These are phyloP conservation scores for Drosophila nr. perissopoda DNA, from an alignment of 2,888 invertebrate species.

Conservation along the genomic window DNA sequence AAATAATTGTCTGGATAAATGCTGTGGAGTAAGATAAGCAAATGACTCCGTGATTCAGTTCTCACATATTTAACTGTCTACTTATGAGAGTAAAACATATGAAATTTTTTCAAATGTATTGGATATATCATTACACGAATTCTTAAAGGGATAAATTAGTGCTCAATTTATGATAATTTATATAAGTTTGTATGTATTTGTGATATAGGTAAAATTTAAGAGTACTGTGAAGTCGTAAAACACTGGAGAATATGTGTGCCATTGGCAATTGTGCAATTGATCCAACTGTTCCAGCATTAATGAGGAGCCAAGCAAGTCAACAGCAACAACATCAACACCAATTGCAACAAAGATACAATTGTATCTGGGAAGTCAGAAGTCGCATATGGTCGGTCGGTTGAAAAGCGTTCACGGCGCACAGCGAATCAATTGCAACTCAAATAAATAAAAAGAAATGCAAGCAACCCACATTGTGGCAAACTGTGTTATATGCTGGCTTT, in stretches of 20 bases:
- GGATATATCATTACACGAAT: not conserved
- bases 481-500: constrained; percentile 21
- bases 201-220: constrained; percentile 21
- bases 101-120: not conserved
- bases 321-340: not conserved
- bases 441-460: constrained; percentile 74
- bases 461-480: constrained; percentile 52
- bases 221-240: constrained; percentile 37
- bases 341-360: constrained; percentile 29
- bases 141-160: not conserved
- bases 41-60: too few species aligned
- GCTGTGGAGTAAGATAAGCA: not conserved
- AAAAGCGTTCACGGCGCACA: constrained; percentile 20
- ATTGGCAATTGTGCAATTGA: constrained; percentile 49
- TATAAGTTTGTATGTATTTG: not conserved
- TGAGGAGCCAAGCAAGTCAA: constrained; percentile 48
- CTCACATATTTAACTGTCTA: too few species aligned
- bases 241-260: constrained; percentile 30
- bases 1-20: too few species aligned
- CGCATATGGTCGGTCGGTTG: constrained; percentile 18
- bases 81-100: not conserved
- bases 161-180: not conserved
- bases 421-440: constrained; percentile 63
- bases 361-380: constrained; percentile 34
- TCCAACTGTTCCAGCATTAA: constrained; percentile 55